These are phyloP conservation scores for Aurelia aurita complex sp. Pacific DNA, from an alignment of 30 jellyfish, hydroid and myxozoan species.

Conservation along the genomic window DNA sequence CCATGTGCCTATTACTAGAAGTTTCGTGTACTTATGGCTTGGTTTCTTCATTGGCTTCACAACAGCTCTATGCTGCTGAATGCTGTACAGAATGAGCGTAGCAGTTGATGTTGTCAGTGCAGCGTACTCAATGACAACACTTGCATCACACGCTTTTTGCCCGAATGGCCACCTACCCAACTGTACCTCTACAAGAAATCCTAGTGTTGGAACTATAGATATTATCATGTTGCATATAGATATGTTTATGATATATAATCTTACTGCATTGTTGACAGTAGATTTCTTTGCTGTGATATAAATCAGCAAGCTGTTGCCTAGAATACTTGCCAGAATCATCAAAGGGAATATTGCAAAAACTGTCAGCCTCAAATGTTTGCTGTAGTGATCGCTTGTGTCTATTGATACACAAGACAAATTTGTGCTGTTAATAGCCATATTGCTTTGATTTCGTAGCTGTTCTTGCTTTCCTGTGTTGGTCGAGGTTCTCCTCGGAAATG, in stretches of 20 bases:
- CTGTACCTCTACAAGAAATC: not conserved
- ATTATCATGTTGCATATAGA: not conserved
- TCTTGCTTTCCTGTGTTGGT: too few species aligned
- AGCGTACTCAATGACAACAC: conserved; percentile 15
- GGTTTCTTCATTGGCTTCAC: conserved; percentile 4
- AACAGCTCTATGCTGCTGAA: not conserved
- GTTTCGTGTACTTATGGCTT: not conserved
- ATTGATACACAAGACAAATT: too few species aligned
- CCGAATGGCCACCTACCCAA: not conserved
- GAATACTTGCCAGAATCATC: too few species aligned
- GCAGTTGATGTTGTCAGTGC: conserved; percentile 11
- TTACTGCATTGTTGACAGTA: not conserved
- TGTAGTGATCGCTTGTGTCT: too few species aligned
- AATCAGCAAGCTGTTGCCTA: not conserved
- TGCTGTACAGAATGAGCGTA: not conserved
- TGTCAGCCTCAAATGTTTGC: too few species aligned
- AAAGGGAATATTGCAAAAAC: too few species aligned
- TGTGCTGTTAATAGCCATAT: too few species aligned
- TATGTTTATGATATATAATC: not conserved
- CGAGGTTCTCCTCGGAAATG: too few species aligned
- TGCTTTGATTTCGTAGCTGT: too few species aligned
- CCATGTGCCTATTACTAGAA: not conserved
- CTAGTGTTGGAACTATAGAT: conserved; percentile 5
- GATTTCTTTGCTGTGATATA: not conserved
- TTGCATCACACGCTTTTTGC: not conserved